phyloP scores from a whole-genome alignment of 2,113 vertebrate species.

The Piaya cayana region DNA sequence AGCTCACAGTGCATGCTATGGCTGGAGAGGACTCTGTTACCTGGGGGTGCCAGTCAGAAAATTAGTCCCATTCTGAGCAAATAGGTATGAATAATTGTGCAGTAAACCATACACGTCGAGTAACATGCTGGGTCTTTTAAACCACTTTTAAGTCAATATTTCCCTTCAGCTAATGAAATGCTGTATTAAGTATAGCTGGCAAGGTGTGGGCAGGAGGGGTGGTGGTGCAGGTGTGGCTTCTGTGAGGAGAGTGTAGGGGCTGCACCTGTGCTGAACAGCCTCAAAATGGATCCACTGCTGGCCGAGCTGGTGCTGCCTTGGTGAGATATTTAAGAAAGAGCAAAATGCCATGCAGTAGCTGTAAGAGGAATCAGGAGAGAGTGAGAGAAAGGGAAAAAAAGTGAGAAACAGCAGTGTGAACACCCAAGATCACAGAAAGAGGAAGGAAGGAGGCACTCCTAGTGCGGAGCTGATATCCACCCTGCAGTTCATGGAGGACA shows the following conservation, averaged over 20 bases:
- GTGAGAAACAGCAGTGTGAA: not conserved
- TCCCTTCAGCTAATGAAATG: not conserved
- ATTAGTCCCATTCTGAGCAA: not conserved
- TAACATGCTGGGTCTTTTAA: not conserved
- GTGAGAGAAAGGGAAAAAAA: too few relatives aligned
- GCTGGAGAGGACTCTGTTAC: not conserved
- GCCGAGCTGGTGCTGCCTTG: too few relatives aligned
- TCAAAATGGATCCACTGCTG: rapidly evolving
- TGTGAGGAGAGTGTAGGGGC: not conserved
- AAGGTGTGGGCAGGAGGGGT: not conserved
- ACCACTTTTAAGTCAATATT: not conserved
- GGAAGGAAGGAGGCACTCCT: not conserved
- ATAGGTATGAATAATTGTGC: not conserved
- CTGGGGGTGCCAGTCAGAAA: not conserved
- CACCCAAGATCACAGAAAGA: not conserved
- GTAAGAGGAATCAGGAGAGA: not conserved
- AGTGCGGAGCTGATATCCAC: not conserved
- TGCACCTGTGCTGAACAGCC: not conserved
- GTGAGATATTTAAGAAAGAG: not conserved
- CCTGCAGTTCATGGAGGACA: too few relatives aligned
- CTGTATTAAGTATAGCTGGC: not conserved
- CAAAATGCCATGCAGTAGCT: not conserved
- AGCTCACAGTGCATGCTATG: not conserved
- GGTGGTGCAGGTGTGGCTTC: not conserved
- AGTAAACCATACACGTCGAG: not conserved